Conservation (phyloP, 1,140 invertebrate genomes). For the Sminthurinus signatus region DNA sequence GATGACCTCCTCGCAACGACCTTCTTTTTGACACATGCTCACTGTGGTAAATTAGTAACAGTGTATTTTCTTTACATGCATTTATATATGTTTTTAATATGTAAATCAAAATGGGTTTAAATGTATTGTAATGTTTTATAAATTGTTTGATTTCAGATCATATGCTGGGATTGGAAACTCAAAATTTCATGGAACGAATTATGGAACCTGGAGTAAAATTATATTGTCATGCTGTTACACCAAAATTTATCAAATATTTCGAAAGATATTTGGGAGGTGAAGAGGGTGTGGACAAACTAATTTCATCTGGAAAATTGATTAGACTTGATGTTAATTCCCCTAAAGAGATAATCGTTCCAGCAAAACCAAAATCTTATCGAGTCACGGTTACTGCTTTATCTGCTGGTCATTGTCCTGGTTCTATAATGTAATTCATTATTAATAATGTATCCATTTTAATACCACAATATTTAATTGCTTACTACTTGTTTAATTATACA, state of each 20-base stretch:
- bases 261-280: slow-evolving; percentile 25
- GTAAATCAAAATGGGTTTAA: neutral
- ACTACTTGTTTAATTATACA: too few relatives aligned
- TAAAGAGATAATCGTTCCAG: slow-evolving; percentile 44
- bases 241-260: slow-evolving; percentile 17
- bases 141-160: slow-evolving; percentile 50
- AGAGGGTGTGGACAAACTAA: slow-evolving; percentile 28
- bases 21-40: slow-evolving; percentile 63
- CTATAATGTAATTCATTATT: slow-evolving; percentile 53
- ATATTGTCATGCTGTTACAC: slow-evolving; percentile 22
- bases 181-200: slow-evolving; percentile 40
- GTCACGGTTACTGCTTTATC: slow-evolving; percentile 56
- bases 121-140: neutral
- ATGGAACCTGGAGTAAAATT: slow-evolving; percentile 25
- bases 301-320: slow-evolving; percentile 41
- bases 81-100: slow-evolving; percentile 4
- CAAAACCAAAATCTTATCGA: slow-evolving; percentile 30
- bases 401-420: slow-evolving; percentile 64
- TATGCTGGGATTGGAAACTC: slow-evolving; percentile 52
- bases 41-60: slow-evolving; percentile 43
- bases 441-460: neutral
- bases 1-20: slow-evolving; percentile 49
- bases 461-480: too few relatives aligned
- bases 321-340: slow-evolving; percentile 45
- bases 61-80: neutral